phyloP scores from a whole-genome alignment of 2,113 vertebrate species.

The Dipodomys merriami region DNA sequence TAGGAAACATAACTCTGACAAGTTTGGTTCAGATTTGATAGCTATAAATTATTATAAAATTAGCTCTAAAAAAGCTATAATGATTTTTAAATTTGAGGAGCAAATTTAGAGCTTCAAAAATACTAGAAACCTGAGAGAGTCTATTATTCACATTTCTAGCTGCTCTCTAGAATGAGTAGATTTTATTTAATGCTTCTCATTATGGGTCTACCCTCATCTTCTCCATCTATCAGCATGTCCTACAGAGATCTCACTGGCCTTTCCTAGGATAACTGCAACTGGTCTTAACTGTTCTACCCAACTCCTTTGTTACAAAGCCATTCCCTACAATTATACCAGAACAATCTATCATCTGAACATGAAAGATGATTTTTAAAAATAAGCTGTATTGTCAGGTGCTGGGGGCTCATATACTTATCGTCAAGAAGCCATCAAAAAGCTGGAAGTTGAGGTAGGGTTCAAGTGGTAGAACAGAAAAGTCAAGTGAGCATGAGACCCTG shows the following conservation, averaged over 20 bases:
- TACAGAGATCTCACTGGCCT: not conserved
- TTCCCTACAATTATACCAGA: not conserved
- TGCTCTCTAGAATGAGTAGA: not conserved
- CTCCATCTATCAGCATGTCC: not conserved
- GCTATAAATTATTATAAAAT: conserved; percentile 29
- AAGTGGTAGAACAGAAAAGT: too few relatives aligned
- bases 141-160: not conserved
- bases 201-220: not conserved
- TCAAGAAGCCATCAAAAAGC: too few relatives aligned
- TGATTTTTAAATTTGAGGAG: not conserved
- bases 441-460: too few relatives aligned
- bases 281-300: not conserved
- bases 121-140: not conserved
- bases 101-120: not conserved
- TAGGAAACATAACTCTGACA: not conserved
- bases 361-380: too few relatives aligned
- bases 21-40: conserved; percentile 8
- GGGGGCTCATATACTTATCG: too few relatives aligned
- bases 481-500: too few relatives aligned
- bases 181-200: not conserved
- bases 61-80: conserved; percentile 16
- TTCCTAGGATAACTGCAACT: not conserved
- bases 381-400: too few relatives aligned
- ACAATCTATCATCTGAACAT: not conserved
- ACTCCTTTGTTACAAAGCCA: not conserved